Base-by-base conservation (phyloP, 2,888 invertebrate species). In the Troilus luridus region DNA sequence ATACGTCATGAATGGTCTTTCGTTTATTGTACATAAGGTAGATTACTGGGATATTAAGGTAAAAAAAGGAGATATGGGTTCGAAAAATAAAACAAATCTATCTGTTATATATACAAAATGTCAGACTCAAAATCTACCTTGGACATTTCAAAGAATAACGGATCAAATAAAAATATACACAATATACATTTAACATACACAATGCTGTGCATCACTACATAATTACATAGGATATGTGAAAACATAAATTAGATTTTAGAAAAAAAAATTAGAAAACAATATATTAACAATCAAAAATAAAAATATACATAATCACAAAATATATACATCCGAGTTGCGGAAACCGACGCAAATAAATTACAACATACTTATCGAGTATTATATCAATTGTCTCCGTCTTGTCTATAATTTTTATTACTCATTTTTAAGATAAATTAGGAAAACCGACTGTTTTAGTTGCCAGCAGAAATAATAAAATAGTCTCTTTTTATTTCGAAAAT, bases 1-100 rank as follows among this genome's bases (percentile, higher is more conserved):
- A 77, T 77, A 77, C 72, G 72, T 41, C 72, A 77, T 19, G 41
- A 77, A 77, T 77, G 72, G 72, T 77, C 72, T 77, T 77, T 77
- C 27, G 17, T 27, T 17, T 19, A 77, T 41, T 77, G 6, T 77
- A 77, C 17, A 14, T 77, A 77, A 77, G 72, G 27, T 77, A 77
- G 72, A 77, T 7, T 67, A 27, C 67, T 14, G 67, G 12, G 14
- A 17, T 0, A 77, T 0, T 12, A 41, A 10, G 8, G 72, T 77
- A 41, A 77, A 77, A n/a, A 77, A 5, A 77, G 24, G 10, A 67
- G 14, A 7, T 41, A 17, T 41, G 17, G 27, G 0, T 41, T 7
- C 19, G 27, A 17, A 41, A 41, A 41, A 77, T 19, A 27, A 77
- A 77, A 77, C 41, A 41, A 17, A 77, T 67, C 67, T 14, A 77